Evolutionary conservation across 2,113 vertebrate genomes (phyloP).

Genomic region (Pimephales promelas): DNA sequence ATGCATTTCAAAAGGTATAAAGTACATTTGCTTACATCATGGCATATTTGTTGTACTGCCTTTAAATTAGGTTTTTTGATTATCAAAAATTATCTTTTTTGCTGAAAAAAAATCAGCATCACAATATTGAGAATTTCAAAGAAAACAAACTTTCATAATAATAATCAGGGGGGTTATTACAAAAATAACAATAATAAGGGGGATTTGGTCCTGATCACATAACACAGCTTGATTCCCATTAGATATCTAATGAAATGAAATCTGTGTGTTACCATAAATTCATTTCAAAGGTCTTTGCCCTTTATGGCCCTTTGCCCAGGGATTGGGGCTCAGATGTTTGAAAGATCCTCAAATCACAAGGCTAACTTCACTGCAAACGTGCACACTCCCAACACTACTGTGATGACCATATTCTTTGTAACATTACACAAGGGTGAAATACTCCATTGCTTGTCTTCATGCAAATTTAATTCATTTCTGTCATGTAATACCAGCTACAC

Average conservation of each 20-base stretch:
- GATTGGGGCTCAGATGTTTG: no score
- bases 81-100: no score
- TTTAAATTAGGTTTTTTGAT: background rate
- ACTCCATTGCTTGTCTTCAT: background rate
- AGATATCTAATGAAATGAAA: constrained; percentile 6
- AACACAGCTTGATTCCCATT: constrained; percentile 4
- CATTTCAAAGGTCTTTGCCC: no score
- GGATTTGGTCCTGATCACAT: background rate
- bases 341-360: no score
- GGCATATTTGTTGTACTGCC: background rate
- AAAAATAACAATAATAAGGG: background rate
- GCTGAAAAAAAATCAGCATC: no score
- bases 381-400: no score
- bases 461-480: background rate
- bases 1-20: background rate
- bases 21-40: background rate
- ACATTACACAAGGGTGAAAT: background rate
- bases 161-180: background rate
- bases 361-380: no score
- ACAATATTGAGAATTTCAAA: background rate
- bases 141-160: background rate
- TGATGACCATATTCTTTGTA: no score
- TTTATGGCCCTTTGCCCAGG: no score
- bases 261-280: no score
- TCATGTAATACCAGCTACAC: constrained; percentile 25